These are phyloP conservation scores for Timandra comae DNA, from an alignment of 2,888 invertebrate genomes.

Conservation along the genomic window DNA sequence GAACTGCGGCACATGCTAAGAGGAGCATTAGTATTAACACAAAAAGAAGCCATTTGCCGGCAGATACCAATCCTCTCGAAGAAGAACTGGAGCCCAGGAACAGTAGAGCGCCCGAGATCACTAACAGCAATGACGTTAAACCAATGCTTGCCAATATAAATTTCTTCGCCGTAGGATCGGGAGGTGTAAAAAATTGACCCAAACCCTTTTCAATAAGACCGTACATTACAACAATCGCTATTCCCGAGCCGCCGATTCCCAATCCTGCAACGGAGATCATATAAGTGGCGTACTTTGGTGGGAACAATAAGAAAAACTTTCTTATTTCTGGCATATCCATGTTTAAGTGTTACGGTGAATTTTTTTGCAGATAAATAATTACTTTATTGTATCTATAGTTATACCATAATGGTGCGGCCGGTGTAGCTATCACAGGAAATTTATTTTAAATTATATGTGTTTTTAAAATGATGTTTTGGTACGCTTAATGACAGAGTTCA, in stretches of 20 bases:
- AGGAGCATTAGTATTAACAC: constrained; percentile 26
- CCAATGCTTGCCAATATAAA: constrained; percentile 26
- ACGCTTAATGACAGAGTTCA: too few species aligned
- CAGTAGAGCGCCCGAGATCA: constrained; percentile 24
- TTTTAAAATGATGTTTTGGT: too few species aligned
- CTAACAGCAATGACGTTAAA: constrained; percentile 26
- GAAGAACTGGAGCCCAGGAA: constrained; percentile 26
- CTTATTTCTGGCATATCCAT: constrained; percentile 34
- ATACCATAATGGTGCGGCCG: too few species aligned
- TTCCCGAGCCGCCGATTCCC: constrained; percentile 24
- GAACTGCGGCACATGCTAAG: constrained; percentile 15
- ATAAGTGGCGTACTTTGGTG: constrained; percentile 30
- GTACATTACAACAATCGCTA: constrained; percentile 33
- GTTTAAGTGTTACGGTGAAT: too few species aligned
- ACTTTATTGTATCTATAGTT: too few species aligned
- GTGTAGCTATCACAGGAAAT: too few species aligned
- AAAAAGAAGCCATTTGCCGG: constrained; percentile 23
- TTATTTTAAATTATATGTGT: too few species aligned
- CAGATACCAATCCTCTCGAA: constrained; percentile 2
- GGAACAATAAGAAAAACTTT: constrained; percentile 31
- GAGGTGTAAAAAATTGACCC: constrained; percentile 11
- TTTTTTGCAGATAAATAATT: too few species aligned
- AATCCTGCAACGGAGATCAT: constrained; percentile 38
- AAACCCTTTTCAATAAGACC: constrained; percentile 32
- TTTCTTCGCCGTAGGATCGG: constrained; percentile 30